Evolutionary conservation across 2,888 invertebrate species (phyloP).

Genomic region (Neoaliturus tenellus): DNA sequence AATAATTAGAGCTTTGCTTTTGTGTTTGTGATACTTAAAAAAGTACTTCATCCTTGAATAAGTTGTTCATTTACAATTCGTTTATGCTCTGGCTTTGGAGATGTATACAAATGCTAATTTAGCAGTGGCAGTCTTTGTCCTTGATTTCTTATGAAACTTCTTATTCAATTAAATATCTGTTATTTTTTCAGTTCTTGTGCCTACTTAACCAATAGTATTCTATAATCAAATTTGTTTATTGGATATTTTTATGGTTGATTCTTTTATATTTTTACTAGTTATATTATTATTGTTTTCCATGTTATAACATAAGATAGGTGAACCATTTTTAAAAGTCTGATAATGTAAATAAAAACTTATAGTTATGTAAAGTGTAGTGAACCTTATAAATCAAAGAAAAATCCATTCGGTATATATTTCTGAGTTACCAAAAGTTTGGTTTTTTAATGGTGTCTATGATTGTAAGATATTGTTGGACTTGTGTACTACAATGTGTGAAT

Average conservation of each 20-base stretch:
- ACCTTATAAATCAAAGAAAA: too few relatives aligned
- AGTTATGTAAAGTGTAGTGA: not conserved
- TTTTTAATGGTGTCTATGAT: not conserved
- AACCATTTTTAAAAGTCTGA: slow-evolving; percentile 16
- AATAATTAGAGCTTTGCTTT: not conserved
- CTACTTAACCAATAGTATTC: too few relatives aligned
- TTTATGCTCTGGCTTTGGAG: not conserved
- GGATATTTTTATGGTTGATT: not conserved
- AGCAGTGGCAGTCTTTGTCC: too few relatives aligned
- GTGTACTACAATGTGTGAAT: not conserved
- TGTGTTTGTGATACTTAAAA: not conserved
- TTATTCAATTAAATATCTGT: too few relatives aligned
- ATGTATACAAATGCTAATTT: not conserved
- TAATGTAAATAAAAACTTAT: not conserved
- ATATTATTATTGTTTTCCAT: not conserved
- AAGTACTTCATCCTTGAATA: not conserved
- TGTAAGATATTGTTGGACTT: not conserved
- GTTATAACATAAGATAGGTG: not conserved
- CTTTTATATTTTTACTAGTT: not conserved
- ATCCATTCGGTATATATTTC: not conserved
- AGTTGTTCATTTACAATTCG: not conserved
- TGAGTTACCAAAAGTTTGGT: not conserved
- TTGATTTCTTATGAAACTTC: too few relatives aligned
- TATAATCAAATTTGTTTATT: too few relatives aligned
- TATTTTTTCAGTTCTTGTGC: too few relatives aligned